Evolutionary conservation across 2,113 vertebrate genomes (phyloP).

Genomic region (Elaphurus davidianus): DNA sequence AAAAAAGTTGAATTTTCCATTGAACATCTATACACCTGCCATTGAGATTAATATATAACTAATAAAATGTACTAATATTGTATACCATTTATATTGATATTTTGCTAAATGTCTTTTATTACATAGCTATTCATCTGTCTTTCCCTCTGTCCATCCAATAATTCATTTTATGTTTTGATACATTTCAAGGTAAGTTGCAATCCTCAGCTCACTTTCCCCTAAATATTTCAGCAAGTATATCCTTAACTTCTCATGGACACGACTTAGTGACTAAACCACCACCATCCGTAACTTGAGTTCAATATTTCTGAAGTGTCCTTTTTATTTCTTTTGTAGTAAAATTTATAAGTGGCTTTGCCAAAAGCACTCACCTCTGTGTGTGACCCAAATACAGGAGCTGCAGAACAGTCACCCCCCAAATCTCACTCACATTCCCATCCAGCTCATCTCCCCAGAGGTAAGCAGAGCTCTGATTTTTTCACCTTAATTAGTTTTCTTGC

Average conservation of each 20-base stretch:
- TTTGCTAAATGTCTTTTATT: not conserved
- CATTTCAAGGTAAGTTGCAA: not conserved
- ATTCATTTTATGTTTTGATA: not conserved
- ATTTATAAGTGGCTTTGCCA: not conserved
- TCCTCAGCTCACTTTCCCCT: not conserved
- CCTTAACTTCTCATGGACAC: not conserved
- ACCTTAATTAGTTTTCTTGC: not conserved
- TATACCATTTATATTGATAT: no score
- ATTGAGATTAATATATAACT: not conserved
- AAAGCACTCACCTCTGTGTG: not conserved
- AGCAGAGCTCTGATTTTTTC: not conserved
- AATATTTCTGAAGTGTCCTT: not conserved
- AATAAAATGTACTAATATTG: not conserved
- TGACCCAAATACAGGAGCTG: no score
- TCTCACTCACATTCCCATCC: not conserved
- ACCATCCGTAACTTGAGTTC: not conserved
- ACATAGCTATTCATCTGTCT: not conserved
- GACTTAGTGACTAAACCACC: not conserved
- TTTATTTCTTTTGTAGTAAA: not conserved
- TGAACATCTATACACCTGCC: no score
- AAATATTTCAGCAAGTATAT: not conserved
- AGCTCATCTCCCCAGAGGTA: not conserved
- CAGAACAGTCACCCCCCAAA: no score
- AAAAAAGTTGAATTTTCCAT: not conserved
- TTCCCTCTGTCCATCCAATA: not conserved